phyloP scores from a whole-genome alignment of 2,888 invertebrate genomes.

The Caprella mutica region DNA sequence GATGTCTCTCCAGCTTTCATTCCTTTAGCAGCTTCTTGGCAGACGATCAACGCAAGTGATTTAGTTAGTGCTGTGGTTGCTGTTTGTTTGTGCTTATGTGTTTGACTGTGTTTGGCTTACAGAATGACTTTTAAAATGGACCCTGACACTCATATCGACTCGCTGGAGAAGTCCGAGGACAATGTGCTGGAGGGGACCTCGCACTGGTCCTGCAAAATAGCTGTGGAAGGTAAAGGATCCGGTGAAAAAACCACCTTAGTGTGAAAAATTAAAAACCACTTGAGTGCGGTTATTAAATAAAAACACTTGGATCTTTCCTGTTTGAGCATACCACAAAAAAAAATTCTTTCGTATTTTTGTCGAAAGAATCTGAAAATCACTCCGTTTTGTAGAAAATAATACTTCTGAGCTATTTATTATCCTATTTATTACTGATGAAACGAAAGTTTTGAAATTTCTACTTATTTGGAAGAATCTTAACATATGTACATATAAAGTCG shows the following conservation, averaged over 20 bases:
- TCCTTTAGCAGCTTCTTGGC: background rate
- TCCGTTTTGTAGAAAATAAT: background rate
- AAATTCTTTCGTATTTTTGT: no score
- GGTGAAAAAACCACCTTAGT: no score
- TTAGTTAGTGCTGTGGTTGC: background rate
- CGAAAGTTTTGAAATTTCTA: background rate
- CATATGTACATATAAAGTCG: background rate
- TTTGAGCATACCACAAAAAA: no score
- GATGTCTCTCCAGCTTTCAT: background rate
- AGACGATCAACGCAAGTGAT: background rate
- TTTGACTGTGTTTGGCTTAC: constrained; percentile 44
- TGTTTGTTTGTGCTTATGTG: constrained; percentile 10
- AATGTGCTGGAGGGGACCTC: constrained; percentile 97
- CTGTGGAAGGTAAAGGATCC: constrained; percentile 76
- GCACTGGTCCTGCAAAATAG: constrained; percentile 99
- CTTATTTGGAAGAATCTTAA: background rate
- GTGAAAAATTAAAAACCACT: no score
- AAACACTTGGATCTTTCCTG: no score
- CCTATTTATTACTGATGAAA: background rate
- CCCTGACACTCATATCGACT: constrained; percentile 94
- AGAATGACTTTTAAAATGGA: constrained; percentile 96
- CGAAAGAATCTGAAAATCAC: background rate
- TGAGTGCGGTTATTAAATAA: no score
- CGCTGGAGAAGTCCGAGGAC: constrained; percentile 93
- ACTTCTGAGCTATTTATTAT: background rate